Conservation (phyloP, 1,140 invertebrate genomes). For the Tyrophagus putrescentiae region DNA sequence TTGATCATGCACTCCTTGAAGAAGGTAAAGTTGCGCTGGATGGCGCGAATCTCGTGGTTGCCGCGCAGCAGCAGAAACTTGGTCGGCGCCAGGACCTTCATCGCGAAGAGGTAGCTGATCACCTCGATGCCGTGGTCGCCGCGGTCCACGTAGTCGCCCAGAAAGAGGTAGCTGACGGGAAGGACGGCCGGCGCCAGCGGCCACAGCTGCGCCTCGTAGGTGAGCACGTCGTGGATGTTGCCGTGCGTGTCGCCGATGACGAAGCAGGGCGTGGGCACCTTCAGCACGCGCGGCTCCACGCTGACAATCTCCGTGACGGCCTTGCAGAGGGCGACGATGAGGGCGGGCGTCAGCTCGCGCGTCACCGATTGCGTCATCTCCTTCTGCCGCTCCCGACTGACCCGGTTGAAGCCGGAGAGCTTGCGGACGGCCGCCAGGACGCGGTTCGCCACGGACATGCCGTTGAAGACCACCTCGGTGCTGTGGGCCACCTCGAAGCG, state of each 20-base stretch:
- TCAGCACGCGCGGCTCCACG: constrained; percentile 30
- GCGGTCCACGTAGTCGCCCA: constrained; percentile 52
- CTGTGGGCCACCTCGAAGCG: not conserved
- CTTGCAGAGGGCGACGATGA: constrained; percentile 28
- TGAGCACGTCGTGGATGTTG: constrained; percentile 43
- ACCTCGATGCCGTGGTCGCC: constrained; percentile 43
- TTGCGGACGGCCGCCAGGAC: constrained; percentile 6
- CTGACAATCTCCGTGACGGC: constrained; percentile 30
- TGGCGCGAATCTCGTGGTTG: constrained; percentile 47
- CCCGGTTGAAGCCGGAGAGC: not conserved
- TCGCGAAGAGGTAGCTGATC: constrained; percentile 42
- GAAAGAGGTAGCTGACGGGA: constrained; percentile 46
- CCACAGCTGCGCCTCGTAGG: constrained; percentile 47
- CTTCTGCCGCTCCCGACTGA: constrained; percentile 5
- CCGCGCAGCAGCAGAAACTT: constrained; percentile 47
- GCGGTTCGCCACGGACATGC: constrained; percentile 4
- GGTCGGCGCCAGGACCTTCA: constrained; percentile 44
- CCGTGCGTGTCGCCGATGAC: constrained; percentile 42
- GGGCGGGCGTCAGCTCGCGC: not conserved
- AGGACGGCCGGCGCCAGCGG: constrained; percentile 40
- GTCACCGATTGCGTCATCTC: constrained; percentile 1
- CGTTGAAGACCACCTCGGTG: constrained; percentile 12
- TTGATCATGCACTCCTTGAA: constrained; percentile 44
- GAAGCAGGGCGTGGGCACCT: constrained; percentile 30
- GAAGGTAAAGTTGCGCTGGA: constrained; percentile 56